phyloP scores from a whole-genome alignment of 2,797 vertebrate species.

The Halcyon smyrnensis region DNA sequence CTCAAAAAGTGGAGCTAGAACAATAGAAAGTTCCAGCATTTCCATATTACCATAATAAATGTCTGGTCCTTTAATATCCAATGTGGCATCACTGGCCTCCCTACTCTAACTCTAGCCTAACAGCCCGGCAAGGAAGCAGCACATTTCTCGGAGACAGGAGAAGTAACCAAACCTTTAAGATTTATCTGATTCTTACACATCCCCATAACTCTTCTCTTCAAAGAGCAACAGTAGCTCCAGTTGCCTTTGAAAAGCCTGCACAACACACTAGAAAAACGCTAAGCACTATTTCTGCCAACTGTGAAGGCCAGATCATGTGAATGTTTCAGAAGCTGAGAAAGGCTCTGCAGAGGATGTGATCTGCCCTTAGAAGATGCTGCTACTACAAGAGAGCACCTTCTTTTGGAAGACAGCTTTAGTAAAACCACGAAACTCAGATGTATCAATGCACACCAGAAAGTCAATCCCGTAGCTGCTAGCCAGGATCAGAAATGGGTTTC shows the following conservation, averaged over 20 bases:
- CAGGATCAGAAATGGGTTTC: not conserved
- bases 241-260: not conserved
- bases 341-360: not conserved
- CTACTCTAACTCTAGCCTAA: no score
- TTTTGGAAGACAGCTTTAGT: not conserved
- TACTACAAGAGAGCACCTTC: not conserved
- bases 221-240: not conserved
- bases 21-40: not conserved
- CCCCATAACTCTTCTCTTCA: not conserved
- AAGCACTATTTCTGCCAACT: not conserved
- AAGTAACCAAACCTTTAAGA: not conserved
- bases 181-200: not conserved
- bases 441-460: not conserved
- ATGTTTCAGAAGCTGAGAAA: not conserved
- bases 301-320: not conserved
- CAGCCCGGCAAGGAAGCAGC: not conserved
- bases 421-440: not conserved
- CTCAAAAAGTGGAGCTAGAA: not conserved
- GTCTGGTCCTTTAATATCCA: not conserved
- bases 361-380: not conserved
- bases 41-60: not conserved
- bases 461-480: not conserved
- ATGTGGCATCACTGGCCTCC: rapidly evolving
- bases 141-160: not conserved
- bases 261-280: not conserved